Conservation (phyloP, 2,113 vertebrate genomes). For the Vidua macroura region DNA sequence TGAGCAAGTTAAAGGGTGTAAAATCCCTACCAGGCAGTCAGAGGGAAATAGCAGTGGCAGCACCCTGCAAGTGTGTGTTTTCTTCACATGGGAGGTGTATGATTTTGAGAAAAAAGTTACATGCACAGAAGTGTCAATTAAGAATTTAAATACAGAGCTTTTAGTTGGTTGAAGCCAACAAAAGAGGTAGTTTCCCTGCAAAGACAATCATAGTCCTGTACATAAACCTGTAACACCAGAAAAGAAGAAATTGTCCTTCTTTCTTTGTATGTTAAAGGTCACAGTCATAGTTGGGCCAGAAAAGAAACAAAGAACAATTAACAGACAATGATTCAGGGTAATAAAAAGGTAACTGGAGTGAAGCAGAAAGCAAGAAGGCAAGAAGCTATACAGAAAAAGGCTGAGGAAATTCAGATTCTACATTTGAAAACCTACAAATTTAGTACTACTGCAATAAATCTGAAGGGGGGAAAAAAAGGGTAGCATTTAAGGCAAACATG, state of each 20-base stretch:
- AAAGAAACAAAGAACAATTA: background rate
- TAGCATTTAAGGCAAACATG: background rate
- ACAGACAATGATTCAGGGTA: background rate
- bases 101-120: background rate
- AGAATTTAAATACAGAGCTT: background rate
- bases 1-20: background rate
- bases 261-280: background rate
- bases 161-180: background rate
- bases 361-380: background rate
- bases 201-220: background rate
- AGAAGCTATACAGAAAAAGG: background rate
- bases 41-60: background rate
- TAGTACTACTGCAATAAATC: background rate
- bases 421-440: background rate
- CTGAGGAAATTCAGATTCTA: background rate
- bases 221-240: background rate
- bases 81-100: background rate
- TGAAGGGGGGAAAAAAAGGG: rapidly evolving
- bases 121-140: background rate
- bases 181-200: background rate
- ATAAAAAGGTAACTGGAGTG: background rate
- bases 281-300: background rate
- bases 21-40: background rate
- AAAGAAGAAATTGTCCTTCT: background rate
- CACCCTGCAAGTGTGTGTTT: background rate